These are phyloP conservation scores for Oryzias curvinotus DNA, from an alignment of 2,113 vertebrate genomes.

Conservation along the genomic window DNA sequence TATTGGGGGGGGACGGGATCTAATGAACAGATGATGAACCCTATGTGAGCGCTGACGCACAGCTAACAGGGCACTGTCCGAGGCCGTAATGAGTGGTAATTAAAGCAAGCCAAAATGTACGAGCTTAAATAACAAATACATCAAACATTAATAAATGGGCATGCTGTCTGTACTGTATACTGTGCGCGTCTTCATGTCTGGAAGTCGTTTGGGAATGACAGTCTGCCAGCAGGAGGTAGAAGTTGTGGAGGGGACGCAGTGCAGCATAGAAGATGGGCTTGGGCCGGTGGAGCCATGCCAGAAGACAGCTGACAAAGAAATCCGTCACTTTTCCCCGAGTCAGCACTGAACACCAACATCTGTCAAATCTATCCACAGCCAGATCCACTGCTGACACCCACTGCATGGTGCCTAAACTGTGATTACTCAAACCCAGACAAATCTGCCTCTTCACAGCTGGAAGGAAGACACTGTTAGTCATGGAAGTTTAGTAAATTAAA, in stretches of 20 bases:
- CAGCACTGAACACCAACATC: slow-evolving; percentile 27
- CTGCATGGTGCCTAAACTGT: neutral
- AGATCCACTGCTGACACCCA: slow-evolving; percentile 12
- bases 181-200: no score
- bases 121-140: neutral
- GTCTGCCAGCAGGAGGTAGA: slow-evolving; percentile 32
- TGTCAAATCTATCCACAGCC: slow-evolving; percentile 15
- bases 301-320: slow-evolving; percentile 58
- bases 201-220: slow-evolving; percentile 28
- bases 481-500: no score
- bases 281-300: slow-evolving; percentile 57
- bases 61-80: neutral
- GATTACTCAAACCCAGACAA: slow-evolving; percentile 5
- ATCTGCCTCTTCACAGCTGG: neutral
- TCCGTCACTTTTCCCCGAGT: slow-evolving; percentile 62
- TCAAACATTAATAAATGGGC: no score
- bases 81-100: slow-evolving; percentile 20
- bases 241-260: neutral
- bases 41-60: neutral
- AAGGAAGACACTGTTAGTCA: neutral
- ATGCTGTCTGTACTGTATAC: no score
- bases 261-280: slow-evolving; percentile 12
- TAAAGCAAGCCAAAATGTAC: slow-evolving; percentile 14
- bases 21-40: slow-evolving; percentile 9
- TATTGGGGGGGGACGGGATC: slow-evolving; percentile 12